Evolutionary conservation across 2,113 vertebrate species (phyloP).

Genomic region (Oreochromis niloticus): DNA sequence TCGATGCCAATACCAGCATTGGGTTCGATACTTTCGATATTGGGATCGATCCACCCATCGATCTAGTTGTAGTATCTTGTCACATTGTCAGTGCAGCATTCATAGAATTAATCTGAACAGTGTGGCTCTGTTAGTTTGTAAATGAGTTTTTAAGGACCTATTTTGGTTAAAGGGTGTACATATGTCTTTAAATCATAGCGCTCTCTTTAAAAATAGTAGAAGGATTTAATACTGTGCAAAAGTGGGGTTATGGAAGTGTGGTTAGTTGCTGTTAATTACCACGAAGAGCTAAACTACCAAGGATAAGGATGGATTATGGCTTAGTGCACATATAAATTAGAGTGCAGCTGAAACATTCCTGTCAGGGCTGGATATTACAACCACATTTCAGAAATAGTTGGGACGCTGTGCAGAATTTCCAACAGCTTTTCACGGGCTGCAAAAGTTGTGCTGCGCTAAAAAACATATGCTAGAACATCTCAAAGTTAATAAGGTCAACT

Average conservation of each 20-base stretch:
- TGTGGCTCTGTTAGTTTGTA: not conserved
- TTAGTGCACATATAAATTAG: not conserved
- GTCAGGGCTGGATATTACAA: not conserved
- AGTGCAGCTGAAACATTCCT: not conserved
- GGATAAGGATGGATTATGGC: not conserved
- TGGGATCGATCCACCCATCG: not conserved
- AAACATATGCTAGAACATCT: not conserved
- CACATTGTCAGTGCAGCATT: not conserved
- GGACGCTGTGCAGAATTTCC: not conserved
- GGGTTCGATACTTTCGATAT: not conserved
- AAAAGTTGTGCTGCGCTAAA: not conserved
- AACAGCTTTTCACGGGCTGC: not conserved
- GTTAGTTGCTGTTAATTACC: not conserved
- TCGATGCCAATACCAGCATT: not conserved
- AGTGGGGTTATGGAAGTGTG: not conserved
- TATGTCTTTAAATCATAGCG: not conserved
- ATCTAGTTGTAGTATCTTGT: not conserved
- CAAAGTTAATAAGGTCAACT: not conserved
- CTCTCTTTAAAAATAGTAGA: not conserved
- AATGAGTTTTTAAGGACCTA: not conserved
- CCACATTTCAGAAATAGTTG: not conserved
- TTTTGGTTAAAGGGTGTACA: not conserved
- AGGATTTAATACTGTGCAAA: not conserved
- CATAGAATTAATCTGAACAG: not conserved
- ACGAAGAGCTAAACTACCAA: not conserved